Evolutionary conservation across 2,888 invertebrate species (phyloP), one percentile per base, ranked within the genome.

Genomic region (Chromoteleia sp.): DNA sequence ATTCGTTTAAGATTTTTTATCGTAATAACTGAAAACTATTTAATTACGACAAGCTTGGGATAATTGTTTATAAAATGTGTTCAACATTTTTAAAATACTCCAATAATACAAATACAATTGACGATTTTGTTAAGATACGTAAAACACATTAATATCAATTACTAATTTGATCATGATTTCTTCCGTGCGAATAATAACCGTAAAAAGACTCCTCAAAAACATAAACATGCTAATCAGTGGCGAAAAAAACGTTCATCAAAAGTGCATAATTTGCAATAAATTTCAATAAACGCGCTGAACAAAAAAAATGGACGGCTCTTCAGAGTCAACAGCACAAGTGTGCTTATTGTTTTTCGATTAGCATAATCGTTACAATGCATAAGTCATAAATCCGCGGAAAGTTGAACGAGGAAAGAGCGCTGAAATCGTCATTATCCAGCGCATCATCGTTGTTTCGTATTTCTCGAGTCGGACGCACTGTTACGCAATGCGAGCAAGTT

Each of bases 361-460:
- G 33, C 74, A 65, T 65, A 65, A 58, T 56, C 75, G 50, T 67
- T 29, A 75, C 67, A 75, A 59, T 68, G 59, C 59, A 76, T 43
- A 68, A 65, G 52, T 36, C 41, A 39, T 58, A 54, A 76, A 68
- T 61, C 59, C n/a, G 68, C 76, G 56, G 30, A 52, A 63, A 70
- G 63, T 70, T 43, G 61, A 48, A 65, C 41, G 21, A 65, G 58
- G 65, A 77, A 63, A 78, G 36, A 63, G 58, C 39, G 14, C 56
- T 68, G 15, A 58, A 75, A 67, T 50, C 65, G 36, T 65, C 48
- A 65, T 59, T 58, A 50, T 58, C 56, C 25, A 61, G 36, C 52
- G 52, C 68, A 65, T 56, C 78, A 33, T 71, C 71, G 30, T 65
- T 71, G 50, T 78, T 65, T 78, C 48, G 48, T 19, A 29, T 65